phyloP scores from a whole-genome alignment of 2,888 invertebrate genomes.

The Parochlus steinenii region DNA sequence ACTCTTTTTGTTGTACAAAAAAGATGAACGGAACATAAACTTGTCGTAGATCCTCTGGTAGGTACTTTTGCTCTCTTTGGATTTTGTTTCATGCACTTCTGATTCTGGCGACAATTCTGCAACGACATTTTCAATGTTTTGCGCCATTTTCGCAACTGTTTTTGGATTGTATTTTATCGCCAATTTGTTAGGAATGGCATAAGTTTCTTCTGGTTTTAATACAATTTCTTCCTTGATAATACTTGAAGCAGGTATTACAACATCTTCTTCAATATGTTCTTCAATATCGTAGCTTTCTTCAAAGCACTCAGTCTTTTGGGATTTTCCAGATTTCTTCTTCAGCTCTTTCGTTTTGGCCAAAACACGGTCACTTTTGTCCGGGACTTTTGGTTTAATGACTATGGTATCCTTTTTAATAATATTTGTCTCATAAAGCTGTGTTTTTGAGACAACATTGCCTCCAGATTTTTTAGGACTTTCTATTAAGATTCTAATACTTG shows the following conservation, averaged over 20 bases:
- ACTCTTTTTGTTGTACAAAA: conserved; percentile 7
- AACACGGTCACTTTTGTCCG: conserved; percentile 23
- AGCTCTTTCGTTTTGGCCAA: conserved; percentile 23
- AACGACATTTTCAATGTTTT: conserved; percentile 1
- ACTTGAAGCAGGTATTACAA: too few species aligned
- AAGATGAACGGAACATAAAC: conserved; percentile 8
- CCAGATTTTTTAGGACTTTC: conserved; percentile 14
- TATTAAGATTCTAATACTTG: conserved; percentile 14
- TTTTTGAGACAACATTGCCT: conserved; percentile 23
- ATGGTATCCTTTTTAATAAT: conserved; percentile 16
- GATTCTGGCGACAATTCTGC: conserved; percentile 33
- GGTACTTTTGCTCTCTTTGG: conserved; percentile 30
- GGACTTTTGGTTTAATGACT: conserved; percentile 22
- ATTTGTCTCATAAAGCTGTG: conserved; percentile 26
- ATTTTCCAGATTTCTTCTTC: conserved; percentile 8
- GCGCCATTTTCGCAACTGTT: conserved; percentile 1
- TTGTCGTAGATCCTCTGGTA: conserved; percentile 10
- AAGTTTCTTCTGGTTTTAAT: too few species aligned
- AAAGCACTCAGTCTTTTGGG: conserved; percentile 6
- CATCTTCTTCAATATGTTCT: too few species aligned
- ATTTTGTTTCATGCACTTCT: conserved; percentile 41
- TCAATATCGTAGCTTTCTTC: not conserved
- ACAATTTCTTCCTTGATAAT: too few species aligned
- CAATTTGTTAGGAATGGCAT: too few species aligned
- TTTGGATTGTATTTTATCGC: conserved; percentile 1